Percentiles rank a stretch among this genome's conserved stretches.
phyloP scores from a whole-genome alignment of 2,797 vertebrate species.

The Dromococcyx pavoninus region DNA sequence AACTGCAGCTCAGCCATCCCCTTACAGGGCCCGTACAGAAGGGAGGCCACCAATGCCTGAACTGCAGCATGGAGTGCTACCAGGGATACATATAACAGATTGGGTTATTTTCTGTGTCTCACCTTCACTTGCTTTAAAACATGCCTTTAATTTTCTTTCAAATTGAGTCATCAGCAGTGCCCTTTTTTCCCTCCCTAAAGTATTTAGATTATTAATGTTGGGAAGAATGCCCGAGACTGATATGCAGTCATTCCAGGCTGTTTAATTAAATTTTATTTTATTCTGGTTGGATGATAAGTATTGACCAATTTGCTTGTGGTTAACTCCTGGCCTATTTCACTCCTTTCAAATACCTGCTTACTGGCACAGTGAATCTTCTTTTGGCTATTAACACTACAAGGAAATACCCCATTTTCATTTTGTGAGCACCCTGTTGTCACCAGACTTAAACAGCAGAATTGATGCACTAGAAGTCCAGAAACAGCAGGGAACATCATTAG shows the following conservation, averaged over 20 bases:
- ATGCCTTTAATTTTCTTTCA: not conserved
- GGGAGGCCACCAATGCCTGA: fast-evolving
- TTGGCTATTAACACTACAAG: not conserved
- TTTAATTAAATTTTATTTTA: slow-evolving; percentile 32
- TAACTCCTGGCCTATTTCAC: not conserved
- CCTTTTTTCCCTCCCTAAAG: not conserved
- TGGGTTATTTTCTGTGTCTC: not conserved
- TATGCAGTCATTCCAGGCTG: not conserved
- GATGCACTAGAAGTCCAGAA: not conserved
- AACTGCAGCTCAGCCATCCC: not conserved
- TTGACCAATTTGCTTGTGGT: not conserved
- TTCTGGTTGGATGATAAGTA: not conserved
- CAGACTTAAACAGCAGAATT: not conserved
- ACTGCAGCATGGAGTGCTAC: fast-evolving
- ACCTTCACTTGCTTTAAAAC: not conserved
- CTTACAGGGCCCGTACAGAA: not conserved
- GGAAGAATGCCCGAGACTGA: not conserved
- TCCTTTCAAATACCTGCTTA: not conserved
- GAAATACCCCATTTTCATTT: not conserved
- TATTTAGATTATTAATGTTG: slow-evolving; percentile 6
- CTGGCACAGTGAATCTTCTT: not conserved
- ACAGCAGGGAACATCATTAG: not conserved
- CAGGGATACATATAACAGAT: not conserved
- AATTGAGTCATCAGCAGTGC: not conserved
- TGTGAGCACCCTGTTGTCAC: not conserved